A percentile compares a stretch with the other conserved stretches of the same genome.
These are phyloP conservation scores for Stomatorhinus walkeri DNA, from an alignment of 2,797 vertebrate species.

Conservation along the genomic window DNA sequence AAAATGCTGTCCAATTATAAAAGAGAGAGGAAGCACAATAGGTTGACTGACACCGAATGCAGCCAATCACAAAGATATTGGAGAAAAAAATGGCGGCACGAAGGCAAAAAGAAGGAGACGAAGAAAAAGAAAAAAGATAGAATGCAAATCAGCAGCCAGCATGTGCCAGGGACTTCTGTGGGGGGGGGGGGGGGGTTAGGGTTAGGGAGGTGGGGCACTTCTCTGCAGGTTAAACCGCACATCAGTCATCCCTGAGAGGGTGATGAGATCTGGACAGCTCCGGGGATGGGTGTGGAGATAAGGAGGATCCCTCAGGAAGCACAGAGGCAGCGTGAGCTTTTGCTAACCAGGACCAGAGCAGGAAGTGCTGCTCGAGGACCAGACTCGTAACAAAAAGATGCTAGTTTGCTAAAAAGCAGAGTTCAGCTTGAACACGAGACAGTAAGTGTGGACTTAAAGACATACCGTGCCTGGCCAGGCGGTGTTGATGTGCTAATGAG, in stretches of 20 bases:
- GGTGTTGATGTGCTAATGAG: neutral
- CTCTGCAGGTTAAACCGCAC: neutral
- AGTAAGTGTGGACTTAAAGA: neutral
- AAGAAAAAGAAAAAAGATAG: neutral
- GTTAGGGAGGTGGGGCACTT: neutral
- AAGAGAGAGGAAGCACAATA: neutral
- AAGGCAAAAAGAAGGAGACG: neutral
- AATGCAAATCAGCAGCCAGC: neutral
- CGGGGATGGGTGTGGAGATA: neutral
- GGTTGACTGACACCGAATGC: neutral
- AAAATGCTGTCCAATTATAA: neutral
- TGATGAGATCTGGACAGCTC: neutral
- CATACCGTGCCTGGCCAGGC: neutral
- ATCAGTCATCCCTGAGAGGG: neutral
- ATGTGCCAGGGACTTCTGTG: neutral
- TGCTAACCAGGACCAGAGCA: neutral
- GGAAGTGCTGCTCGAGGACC: neutral
- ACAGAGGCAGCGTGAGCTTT: neutral
- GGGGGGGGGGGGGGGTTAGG: neutral
- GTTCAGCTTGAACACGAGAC: neutral
- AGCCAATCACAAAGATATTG: neutral
- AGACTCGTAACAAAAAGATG: neutral
- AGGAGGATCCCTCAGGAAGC: neutral
- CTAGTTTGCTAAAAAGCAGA: neutral
- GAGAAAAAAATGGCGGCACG: neutral